A percentile compares a stretch with the other conserved stretches of the same genome.
phyloP scores from a whole-genome alignment of 2,113 vertebrate genomes.

The Poeciliopsis retropinna region DNA sequence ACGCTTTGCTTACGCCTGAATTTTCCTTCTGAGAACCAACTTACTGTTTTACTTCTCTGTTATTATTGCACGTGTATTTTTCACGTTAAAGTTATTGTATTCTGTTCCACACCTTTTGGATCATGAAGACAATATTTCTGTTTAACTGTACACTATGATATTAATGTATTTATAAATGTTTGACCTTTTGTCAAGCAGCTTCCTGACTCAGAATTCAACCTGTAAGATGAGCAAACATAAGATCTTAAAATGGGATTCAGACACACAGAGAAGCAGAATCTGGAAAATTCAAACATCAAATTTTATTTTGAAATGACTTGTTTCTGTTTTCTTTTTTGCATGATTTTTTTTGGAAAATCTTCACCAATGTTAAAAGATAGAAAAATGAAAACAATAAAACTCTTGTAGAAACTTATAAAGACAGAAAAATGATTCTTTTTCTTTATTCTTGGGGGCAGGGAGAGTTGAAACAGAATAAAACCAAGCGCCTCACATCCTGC shows the following conservation, averaged over 20 bases:
- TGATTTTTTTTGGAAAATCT: slow-evolving; percentile 61
- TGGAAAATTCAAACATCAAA: slow-evolving; percentile 73
- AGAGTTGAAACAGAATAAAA: slow-evolving; percentile 53
- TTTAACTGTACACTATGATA: too few species aligned
- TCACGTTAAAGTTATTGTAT: too few species aligned
- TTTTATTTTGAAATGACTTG: slow-evolving; percentile 82
- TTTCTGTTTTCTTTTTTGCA: slow-evolving; percentile 47
- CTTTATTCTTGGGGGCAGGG: slow-evolving; percentile 19
- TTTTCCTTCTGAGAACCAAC: too few species aligned
- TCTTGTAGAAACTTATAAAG: slow-evolving; percentile 42
- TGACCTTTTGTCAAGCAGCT: too few species aligned
- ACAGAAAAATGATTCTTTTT: slow-evolving; percentile 54
- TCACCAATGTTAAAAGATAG: slow-evolving; percentile 51
- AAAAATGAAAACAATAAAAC: slow-evolving; percentile 36
- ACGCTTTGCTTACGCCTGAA: too few species aligned
- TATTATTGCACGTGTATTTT: too few species aligned
- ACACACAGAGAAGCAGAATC: slow-evolving; percentile 44
- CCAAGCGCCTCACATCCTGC: slow-evolving; percentile 38
- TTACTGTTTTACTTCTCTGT: too few species aligned
- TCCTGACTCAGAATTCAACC: too few species aligned
- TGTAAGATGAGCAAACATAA: background rate
- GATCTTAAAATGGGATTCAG: background rate
- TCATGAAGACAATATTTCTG: too few species aligned
- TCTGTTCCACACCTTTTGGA: too few species aligned
- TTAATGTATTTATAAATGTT: too few species aligned